Evolutionary conservation across 2,888 invertebrate species (phyloP).

Genomic region (Drepana falcataria): DNA sequence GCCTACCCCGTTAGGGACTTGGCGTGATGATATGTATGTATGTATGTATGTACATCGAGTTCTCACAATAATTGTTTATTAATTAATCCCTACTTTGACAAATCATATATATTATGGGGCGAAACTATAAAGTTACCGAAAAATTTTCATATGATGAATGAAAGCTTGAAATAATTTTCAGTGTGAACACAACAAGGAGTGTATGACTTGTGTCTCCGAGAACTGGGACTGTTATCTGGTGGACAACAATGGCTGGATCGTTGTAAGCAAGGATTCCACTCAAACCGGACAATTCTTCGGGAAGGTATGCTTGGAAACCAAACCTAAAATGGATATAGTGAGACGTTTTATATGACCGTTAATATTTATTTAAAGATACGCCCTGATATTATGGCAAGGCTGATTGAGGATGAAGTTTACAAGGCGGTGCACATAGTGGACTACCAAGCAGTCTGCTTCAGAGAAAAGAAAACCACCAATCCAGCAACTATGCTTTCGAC

Average conservation of each 20-base stretch:
- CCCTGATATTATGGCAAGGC: constrained; percentile 85
- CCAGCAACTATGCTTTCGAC: constrained; percentile 79
- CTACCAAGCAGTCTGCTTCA: constrained; percentile 94
- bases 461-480: constrained; percentile 81
- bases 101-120: too few relatives aligned
- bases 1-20: too few relatives aligned
- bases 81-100: too few relatives aligned
- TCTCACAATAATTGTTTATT: too few relatives aligned
- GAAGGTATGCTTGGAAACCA: constrained; percentile 68
- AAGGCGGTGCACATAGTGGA: constrained; percentile 87
- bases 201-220: constrained; percentile 73
- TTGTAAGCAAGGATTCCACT: constrained; percentile 84
- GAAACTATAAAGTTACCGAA: too few relatives aligned
- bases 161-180: constrained; percentile 26
- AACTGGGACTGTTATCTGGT: constrained; percentile 89
- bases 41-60: too few relatives aligned
- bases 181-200: constrained; percentile 72
- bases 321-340: background rate
- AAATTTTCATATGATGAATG: too few relatives aligned
- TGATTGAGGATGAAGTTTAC: constrained; percentile 87
- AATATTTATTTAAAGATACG: constrained; percentile 57
- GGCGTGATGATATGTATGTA: too few relatives aligned
- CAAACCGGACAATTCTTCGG: constrained; percentile 94
- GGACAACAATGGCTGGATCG: constrained; percentile 93
- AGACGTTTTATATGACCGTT: too few relatives aligned